Percentiles rank a stretch among this genome's conserved stretches.
These are phyloP conservation scores for Puffinus mauretanicus DNA, from an alignment of 2,113 vertebrate genomes.

Conservation along the genomic window DNA sequence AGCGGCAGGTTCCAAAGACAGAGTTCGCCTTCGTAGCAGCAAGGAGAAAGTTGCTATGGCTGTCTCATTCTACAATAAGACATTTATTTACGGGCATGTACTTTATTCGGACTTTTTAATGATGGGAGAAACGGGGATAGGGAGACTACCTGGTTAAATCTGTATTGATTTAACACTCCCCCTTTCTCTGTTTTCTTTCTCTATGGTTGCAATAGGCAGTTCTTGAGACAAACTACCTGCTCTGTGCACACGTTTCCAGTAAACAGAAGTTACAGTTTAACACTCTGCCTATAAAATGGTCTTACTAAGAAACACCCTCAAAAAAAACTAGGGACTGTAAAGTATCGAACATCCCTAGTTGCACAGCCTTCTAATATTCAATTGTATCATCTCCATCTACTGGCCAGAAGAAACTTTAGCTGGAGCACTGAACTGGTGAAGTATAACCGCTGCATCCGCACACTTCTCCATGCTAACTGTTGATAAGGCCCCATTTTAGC, in stretches of 20 bases:
- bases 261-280: background rate
- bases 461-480: accelerated
- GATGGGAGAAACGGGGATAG: background rate
- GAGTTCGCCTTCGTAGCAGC: background rate
- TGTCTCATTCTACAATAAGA: background rate
- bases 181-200: background rate
- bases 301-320: background rate
- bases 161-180: background rate
- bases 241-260: background rate
- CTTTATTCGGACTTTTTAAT: background rate
- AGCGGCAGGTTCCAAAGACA: background rate
- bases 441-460: background rate
- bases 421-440: background rate
- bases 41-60: background rate
- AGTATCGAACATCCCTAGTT: background rate
- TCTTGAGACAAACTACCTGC: background rate
- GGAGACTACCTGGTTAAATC: background rate
- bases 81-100: background rate
- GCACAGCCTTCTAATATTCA: background rate
- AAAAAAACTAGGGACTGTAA: background rate
- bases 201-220: background rate
- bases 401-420: background rate
- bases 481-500: background rate
- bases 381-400: slow-evolving; percentile 29
- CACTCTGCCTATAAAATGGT: background rate